Conservation (phyloP, 2,113 vertebrate genomes). For the Coturnix japonica region DNA sequence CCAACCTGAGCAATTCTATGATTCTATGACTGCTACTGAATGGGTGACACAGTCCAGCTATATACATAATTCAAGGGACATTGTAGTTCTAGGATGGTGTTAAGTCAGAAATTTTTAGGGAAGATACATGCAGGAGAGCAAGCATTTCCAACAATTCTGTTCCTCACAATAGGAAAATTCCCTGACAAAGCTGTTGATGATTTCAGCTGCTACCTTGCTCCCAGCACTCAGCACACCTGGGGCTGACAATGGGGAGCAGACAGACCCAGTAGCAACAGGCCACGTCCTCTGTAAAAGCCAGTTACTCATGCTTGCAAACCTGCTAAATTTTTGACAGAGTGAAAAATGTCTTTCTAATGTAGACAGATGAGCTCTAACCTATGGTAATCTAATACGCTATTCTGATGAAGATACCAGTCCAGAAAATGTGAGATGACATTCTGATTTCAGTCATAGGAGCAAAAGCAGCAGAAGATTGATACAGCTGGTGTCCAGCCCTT, state of each 20-base stretch:
- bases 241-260: conserved; percentile 2
- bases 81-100: not conserved
- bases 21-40: not conserved
- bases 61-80: conserved; percentile 37
- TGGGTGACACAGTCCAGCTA: conserved; percentile 6
- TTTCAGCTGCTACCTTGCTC: not conserved
- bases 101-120: not conserved
- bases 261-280: not conserved
- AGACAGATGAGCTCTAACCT: conserved; percentile 14
- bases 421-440: not conserved
- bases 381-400: conserved; percentile 26
- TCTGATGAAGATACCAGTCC: not conserved
- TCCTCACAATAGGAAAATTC: not conserved
- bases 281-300: not conserved
- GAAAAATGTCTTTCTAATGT: conserved; percentile 40
- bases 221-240: not conserved
- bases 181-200: not conserved
- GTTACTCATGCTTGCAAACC: not conserved
- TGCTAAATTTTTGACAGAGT: not conserved
- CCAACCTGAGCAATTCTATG: no score
- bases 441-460: not conserved
- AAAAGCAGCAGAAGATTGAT: not conserved
- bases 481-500: not conserved
- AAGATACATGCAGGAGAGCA: not conserved
- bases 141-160: not conserved